Base-by-base conservation (phyloP, 2,113 vertebrate species). In the Puffinus mauretanicus region DNA sequence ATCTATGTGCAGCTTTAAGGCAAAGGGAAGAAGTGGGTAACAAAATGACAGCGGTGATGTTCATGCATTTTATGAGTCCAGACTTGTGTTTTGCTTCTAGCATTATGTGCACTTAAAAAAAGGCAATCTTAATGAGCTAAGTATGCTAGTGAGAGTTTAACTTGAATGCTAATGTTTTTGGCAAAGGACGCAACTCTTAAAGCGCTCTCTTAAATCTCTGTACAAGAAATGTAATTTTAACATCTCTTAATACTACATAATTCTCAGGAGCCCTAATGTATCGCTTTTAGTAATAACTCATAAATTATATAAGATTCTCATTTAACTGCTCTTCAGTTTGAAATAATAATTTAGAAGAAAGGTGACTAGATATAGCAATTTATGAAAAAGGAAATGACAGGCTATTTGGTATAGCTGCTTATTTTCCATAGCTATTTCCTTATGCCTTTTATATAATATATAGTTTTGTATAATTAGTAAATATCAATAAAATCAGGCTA, bases 11-110 rank as follows among this genome's bases (percentile, higher is more conserved):
- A 47, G 61, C 52, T 90, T 72, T 80, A 83, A 83, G 69, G 76
- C 55, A 92, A 64, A 86, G 42, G 54, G 66, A 52, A 88, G 54
- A 90, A 55, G 22, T 38, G 21, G 52, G 16, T 82, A 93, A 61
- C n/a, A 60, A 58, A 93, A 78, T 47, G 58, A 62, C 54, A 93
- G 49, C 0, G 1, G 25, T 86, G 73, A 88, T 64, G 25, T 84
- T 94, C 16, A 9, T 70, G 58, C 71, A 54, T 21, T 89, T 91
- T 46, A 42, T 69, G 84, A 90, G 96, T 93, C 65, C 61, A 71
- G 73, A 51, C 89, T 90, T 95, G 95, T 76, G 47, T 88, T 95
- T 96, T 95, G 69, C 92, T 87, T 90, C 44, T 80, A 71, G 81
- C 71, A 40, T 81, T 84, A 76, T 71, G 16, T 88, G 90, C 65